A percentile compares a stretch with the other conserved stretches of the same genome.
These are phyloP conservation scores for Kryptopterus vitreolus DNA, from an alignment of 2,797 vertebrate genomes.

Conservation along the genomic window DNA sequence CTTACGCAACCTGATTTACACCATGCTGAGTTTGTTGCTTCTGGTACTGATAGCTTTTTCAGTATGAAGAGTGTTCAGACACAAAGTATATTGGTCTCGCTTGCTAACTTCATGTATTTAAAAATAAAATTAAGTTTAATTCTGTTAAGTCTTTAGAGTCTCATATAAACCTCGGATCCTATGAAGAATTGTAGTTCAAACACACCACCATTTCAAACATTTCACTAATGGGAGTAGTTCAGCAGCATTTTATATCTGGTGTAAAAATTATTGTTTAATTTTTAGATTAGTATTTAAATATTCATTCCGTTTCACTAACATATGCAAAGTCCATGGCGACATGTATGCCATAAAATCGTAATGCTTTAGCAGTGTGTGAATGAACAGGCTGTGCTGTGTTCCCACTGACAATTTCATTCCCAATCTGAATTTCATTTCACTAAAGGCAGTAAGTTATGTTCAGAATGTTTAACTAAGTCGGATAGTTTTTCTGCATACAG, in stretches of 20 bases:
- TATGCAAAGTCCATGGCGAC: neutral
- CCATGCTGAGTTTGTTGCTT: neutral
- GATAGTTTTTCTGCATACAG: neutral
- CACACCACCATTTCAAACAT: neutral
- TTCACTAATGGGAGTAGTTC: neutral
- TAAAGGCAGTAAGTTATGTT: neutral
- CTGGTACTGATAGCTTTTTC: neutral
- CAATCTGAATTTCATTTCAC: neutral
- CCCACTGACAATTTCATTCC: neutral
- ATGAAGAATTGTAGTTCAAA: neutral
- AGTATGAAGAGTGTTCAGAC: neutral
- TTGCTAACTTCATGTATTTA: neutral
- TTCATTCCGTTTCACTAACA: neutral
- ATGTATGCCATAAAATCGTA: neutral
- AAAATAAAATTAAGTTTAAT: neutral
- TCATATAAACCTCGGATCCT: neutral
- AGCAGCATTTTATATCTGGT: neutral
- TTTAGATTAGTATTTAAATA: too few relatives aligned
- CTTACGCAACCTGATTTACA: neutral
- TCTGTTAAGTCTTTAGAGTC: neutral
- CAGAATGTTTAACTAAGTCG: neutral
- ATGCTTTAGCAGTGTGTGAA: neutral
- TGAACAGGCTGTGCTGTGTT: neutral
- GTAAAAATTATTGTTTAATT: neutral
- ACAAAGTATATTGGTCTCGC: neutral